Evolutionary conservation across 2,113 vertebrate species (phyloP).

Genomic region (Corvus moneduloides): DNA sequence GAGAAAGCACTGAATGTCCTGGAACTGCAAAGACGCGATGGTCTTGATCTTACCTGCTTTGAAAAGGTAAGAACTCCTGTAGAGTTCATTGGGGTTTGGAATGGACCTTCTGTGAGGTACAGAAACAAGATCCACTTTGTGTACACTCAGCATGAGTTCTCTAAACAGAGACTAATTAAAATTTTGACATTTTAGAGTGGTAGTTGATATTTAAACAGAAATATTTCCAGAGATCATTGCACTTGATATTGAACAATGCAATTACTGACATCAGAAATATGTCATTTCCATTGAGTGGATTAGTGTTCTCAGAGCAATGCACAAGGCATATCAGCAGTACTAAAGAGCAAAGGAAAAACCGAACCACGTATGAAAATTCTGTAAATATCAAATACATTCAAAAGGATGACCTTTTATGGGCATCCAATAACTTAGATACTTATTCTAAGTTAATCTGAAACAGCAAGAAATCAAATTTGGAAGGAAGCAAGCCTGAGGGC

Average conservation of each 20-base stretch:
- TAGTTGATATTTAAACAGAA: not conserved
- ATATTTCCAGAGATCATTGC: not conserved
- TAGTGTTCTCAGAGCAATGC: not conserved
- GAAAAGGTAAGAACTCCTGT: not conserved
- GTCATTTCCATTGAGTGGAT: not conserved
- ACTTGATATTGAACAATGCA: not conserved
- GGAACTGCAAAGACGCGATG: not conserved
- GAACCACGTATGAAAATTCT: not conserved
- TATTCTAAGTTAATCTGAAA: not conserved
- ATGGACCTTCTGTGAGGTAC: not conserved
- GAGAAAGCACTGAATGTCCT: not conserved
- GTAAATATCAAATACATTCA: not conserved
- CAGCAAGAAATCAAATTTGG: not conserved
- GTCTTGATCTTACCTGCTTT: not conserved
- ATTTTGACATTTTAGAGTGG: not conserved
- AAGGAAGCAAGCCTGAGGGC: not conserved
- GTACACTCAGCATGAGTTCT: not conserved
- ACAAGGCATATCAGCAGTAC: not conserved
- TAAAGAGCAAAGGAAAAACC: not conserved
- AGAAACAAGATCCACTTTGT: not conserved
- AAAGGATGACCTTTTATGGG: not conserved
- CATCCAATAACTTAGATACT: not conserved
- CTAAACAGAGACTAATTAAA: not conserved
- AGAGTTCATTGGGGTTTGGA: not conserved
- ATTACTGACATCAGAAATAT: not conserved